phyloP scores from a whole-genome alignment of 2,888 invertebrate genomes.

The Caradrina clavipalpis region DNA sequence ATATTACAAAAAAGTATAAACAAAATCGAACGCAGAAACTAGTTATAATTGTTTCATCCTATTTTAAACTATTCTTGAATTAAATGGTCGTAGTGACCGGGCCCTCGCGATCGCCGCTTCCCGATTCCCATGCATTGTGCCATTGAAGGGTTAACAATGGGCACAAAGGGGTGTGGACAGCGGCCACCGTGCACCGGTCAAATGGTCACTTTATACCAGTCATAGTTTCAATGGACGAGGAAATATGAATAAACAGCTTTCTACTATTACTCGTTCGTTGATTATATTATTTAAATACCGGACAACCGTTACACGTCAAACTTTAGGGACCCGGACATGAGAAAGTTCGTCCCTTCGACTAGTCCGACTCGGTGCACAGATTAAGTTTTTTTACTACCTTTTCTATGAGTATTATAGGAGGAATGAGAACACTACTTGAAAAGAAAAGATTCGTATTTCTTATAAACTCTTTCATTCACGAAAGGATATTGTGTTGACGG shows the following conservation, averaged over 20 bases:
- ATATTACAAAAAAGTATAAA: constrained; percentile 9
- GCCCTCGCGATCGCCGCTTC: constrained; percentile 79
- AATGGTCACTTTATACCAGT: constrained; percentile 87
- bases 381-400: constrained; percentile 59
- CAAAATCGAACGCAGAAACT: constrained; percentile 34
- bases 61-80: constrained; percentile 73
- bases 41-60: constrained; percentile 53
- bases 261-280: constrained; percentile 79
- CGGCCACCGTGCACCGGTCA: constrained; percentile 85
- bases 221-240: constrained; percentile 86
- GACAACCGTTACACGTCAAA: constrained; percentile 87
- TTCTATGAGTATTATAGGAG: constrained; percentile 51
- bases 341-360: constrained; percentile 77
- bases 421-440: constrained; percentile 20
- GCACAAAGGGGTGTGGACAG: constrained; percentile 90
- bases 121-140: constrained; percentile 88
- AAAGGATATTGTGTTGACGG: constrained; percentile 23
- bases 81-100: constrained; percentile 80
- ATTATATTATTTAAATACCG: constrained; percentile 89
- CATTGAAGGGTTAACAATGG: constrained; percentile 86
- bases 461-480: constrained; percentile 44
- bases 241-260: constrained; percentile 87
- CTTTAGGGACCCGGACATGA: constrained; percentile 82
- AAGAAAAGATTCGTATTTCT: constrained; percentile 52
- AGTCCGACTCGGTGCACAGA: constrained; percentile 50